phyloP scores from a whole-genome alignment of 2,113 vertebrate genomes.

The Halcyon malimbica region DNA sequence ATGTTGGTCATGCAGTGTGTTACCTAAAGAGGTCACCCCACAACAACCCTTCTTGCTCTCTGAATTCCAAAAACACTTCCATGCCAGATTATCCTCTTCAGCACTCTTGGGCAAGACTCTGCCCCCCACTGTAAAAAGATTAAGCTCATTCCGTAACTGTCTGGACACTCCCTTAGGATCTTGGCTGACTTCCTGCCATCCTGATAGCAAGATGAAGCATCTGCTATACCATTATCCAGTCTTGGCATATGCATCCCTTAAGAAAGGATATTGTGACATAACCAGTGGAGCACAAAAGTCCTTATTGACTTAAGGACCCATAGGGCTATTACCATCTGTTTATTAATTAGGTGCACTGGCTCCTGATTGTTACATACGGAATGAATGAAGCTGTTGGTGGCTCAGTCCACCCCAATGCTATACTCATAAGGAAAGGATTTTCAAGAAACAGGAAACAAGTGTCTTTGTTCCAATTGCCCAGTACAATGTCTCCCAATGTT shows the following conservation, averaged over 20 bases:
- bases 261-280: slow-evolving; percentile 51
- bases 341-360: slow-evolving; percentile 25
- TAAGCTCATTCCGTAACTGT: slow-evolving; percentile 30
- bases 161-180: slow-evolving; percentile 24
- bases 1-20: not conserved
- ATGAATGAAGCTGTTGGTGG: not conserved
- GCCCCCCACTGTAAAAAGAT: not conserved
- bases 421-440: not conserved
- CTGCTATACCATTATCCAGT: not conserved
- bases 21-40: not conserved
- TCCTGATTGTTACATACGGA: not conserved
- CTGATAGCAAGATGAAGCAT: slow-evolving; percentile 15
- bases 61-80: not conserved
- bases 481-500: not conserved
- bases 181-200: not conserved
- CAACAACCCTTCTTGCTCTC: not conserved
- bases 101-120: not conserved
- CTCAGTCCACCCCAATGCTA: not conserved
- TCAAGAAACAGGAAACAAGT: not conserved
- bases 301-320: slow-evolving; percentile 21
- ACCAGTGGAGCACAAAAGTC: slow-evolving; percentile 46
- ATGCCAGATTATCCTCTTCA: not conserved
- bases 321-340: slow-evolving; percentile 39
- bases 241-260: not conserved
- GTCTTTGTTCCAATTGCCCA: not conserved